Evolutionary conservation across 2,888 invertebrate species (phyloP).

Genomic region (Iselma pallidipennis): DNA sequence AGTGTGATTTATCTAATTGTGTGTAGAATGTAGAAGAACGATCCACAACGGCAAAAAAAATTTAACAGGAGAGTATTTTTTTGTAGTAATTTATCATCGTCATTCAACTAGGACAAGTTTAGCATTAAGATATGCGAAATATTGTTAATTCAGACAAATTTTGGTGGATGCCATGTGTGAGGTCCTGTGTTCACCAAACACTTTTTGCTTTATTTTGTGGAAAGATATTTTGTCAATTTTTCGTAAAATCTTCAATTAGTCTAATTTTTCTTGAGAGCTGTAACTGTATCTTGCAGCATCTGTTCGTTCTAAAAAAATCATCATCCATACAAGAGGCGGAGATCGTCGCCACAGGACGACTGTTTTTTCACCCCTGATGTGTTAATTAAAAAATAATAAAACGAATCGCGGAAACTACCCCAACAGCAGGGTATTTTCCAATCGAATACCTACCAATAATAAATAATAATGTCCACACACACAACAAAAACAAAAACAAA

Average conservation of each 20-base stretch:
- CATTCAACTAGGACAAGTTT: conserved; percentile 11
- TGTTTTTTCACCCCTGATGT: conserved; percentile 14
- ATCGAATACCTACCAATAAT: not conserved
- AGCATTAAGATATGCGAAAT: conserved; percentile 3
- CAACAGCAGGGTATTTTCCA: conserved; percentile 4
- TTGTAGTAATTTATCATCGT: not conserved
- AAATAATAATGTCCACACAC: conserved; percentile 18
- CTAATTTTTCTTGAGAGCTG: not conserved
- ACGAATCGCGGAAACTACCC: conserved; percentile 9
- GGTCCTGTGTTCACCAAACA: not conserved
- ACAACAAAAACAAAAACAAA: conserved; percentile 29
- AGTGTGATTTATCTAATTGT: no score
- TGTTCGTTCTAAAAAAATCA: no score
- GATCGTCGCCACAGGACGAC: conserved; percentile 12
- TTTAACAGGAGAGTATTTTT: not conserved
- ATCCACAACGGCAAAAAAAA: not conserved
- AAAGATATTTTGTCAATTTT: not conserved
- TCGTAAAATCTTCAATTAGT: not conserved
- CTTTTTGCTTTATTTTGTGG: no score
- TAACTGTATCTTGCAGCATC: not conserved
- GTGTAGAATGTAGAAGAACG: not conserved
- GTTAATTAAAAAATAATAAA: conserved; percentile 21
- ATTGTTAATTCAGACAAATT: conserved; percentile 1
- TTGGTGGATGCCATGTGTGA: not conserved
- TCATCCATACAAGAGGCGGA: conserved; percentile 24